These are phyloP conservation scores for Tenebrio molitor DNA, from an alignment of 1,140 invertebrate species.

Conservation along the genomic window DNA sequence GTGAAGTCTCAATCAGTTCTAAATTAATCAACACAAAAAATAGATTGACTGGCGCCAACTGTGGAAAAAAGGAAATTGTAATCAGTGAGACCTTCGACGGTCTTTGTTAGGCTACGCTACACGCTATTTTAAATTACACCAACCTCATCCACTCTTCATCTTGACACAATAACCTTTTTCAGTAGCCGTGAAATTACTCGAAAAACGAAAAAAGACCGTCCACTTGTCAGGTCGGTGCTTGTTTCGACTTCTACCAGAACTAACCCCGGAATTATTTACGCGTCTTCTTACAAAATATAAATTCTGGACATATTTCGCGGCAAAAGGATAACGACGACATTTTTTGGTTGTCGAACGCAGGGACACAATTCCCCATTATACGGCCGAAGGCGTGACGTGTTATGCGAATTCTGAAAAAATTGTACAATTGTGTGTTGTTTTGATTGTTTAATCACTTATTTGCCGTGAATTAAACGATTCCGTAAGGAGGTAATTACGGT, in stretches of 20 bases:
- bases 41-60: conserved; percentile 43
- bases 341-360: too few relatives aligned
- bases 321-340: too few relatives aligned
- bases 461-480: conserved; percentile 1
- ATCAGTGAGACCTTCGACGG: conserved; percentile 13
- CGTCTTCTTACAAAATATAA: neutral
- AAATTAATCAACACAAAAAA: conserved; percentile 30
- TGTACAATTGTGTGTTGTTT: too few relatives aligned
- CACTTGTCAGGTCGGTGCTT: conserved; percentile 12
- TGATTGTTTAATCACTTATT: too few relatives aligned
- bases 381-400: too few relatives aligned
- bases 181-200: conserved; percentile 43
- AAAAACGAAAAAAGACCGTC: conserved; percentile 25
- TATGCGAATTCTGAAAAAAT: too few relatives aligned
- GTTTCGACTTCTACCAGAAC: conserved; percentile 11
- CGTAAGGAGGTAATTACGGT: conserved; percentile 8
- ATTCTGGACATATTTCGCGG: neutral
- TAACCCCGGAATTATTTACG: conserved; percentile 9
- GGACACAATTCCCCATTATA: too few relatives aligned
- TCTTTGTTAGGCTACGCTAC: neutral
- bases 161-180: conserved; percentile 45
- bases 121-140: conserved; percentile 35
- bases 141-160: conserved; percentile 38
- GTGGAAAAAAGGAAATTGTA: conserved; percentile 42
- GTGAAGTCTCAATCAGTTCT: conserved; percentile 30